Evolutionary conservation across 2,113 vertebrate species (phyloP), one percentile per base, ranked within the genome.

Genomic region (Aepyceros melampus): DNA sequence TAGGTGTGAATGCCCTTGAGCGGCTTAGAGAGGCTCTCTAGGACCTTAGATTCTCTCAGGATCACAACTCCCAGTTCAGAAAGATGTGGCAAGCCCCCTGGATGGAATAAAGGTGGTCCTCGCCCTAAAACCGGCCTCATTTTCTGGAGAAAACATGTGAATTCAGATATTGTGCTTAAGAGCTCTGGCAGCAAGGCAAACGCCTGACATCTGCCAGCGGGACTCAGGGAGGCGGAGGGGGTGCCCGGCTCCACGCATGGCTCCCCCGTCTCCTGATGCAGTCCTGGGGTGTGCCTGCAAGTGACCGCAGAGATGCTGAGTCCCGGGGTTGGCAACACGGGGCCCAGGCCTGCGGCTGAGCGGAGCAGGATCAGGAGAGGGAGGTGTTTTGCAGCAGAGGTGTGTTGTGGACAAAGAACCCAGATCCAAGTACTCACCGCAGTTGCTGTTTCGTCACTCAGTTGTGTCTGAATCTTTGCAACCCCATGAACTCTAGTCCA

Each of bases 1-100:
- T 0, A 19, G 8, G 16, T 0, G 0, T 14, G 45, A 60, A 31
- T 7, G n/a, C 13, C 43, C 43, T 7, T 2, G 56, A 33, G 31
- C 21, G 17, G 0, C 67, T 2, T 0, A 7, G 25, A 11, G 51
- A 47, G n/a, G 7, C 8, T 19, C 43, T 40, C 31, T 40, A 6
- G 3, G 53, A 71, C 0, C 1, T 23, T 14, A 8, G 19, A 13
- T 8, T 27, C 19, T 31, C 12, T 29, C 74, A 10, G 23, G 9
- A 7, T 14, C 33, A 27, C 23, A 14, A 36, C 3, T 31, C 43
- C 13, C 43, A 3, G 4, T 55, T 60, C 64, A 56, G 40, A 55
- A 27, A 19, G 51, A 56, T 1, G 21, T 5, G 19, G 31, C 3
- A 25, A 25, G 19, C 2, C 71, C 9, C 56, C 27, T 49, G 21